A percentile compares a stretch with the other conserved stretches of the same genome.
Conservation (phyloP, 2,113 vertebrate genomes). For the Muntiacus reevesi region DNA sequence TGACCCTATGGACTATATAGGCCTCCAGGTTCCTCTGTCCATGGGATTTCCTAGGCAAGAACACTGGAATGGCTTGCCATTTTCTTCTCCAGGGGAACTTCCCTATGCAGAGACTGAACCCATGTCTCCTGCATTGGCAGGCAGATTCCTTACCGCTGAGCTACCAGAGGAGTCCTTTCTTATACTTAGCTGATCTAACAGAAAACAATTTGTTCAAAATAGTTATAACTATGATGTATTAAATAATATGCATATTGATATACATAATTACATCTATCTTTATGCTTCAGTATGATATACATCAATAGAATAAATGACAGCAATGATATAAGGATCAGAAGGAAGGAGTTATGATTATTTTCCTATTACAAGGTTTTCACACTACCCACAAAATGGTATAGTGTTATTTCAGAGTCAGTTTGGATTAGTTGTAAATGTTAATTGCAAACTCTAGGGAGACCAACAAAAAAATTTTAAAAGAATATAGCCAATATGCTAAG, state of each 20-base stretch:
- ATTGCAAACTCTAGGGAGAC: not conserved
- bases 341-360: not conserved
- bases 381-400: not conserved
- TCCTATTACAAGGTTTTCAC: not conserved
- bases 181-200: not conserved
- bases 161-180: not conserved
- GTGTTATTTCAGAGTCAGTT: not conserved
- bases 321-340: not conserved
- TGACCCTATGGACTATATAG: not conserved
- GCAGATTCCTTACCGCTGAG: not conserved
- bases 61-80: not conserved
- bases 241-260: not conserved
- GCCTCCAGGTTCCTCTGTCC: not conserved
- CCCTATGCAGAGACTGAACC: not conserved
- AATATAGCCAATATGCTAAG: not conserved
- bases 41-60: not conserved
- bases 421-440: not conserved
- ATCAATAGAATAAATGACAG: not conserved
- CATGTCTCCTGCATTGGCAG: not conserved
- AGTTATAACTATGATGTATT: not conserved
- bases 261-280: not conserved
- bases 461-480: not conserved
- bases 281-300: not conserved
- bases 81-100: not conserved
- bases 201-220: not conserved